Percentiles rank a stretch among this genome's conserved stretches.
Conservation (phyloP, 1,140 invertebrate species). For the Drosophila saltans region DNA sequence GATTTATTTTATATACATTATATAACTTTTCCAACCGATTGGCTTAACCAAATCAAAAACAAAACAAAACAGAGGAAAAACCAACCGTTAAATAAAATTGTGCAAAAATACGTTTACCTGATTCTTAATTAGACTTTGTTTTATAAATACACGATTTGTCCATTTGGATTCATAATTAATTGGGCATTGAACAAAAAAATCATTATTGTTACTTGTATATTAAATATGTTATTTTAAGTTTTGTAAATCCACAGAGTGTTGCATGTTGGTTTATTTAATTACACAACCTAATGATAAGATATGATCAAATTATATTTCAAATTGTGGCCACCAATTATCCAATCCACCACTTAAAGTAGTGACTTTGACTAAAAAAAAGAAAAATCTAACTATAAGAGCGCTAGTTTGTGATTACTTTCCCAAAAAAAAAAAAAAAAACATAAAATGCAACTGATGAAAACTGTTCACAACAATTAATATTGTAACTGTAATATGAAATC, state of each 20-base stretch:
- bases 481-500: slow-evolving; percentile 57
- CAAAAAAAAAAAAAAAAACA: slow-evolving; percentile 23
- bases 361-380: slow-evolving; percentile 22
- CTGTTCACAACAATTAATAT: slow-evolving; percentile 54
- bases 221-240: slow-evolving; percentile 71
- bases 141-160: slow-evolving; percentile 11
- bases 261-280: neutral
- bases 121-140: slow-evolving; percentile 38
- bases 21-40: slow-evolving; percentile 63
- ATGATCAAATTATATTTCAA: slow-evolving; percentile 47
- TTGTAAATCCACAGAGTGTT: neutral
- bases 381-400: slow-evolving; percentile 31
- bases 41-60: slow-evolving; percentile 47
- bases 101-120: slow-evolving; percentile 49
- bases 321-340: slow-evolving; percentile 41
- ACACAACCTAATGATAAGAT: slow-evolving; percentile 12
- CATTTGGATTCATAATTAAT: slow-evolving; percentile 10
- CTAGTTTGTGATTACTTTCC: slow-evolving; percentile 64
- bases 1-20: slow-evolving; percentile 80
- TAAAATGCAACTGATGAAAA: slow-evolving; percentile 57
- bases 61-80: slow-evolving; percentile 30
- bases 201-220: slow-evolving; percentile 53
- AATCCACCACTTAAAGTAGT: slow-evolving; percentile 47
- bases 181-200: slow-evolving; percentile 19
- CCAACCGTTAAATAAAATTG: slow-evolving; percentile 19